phyloP scores from a whole-genome alignment of 1,140 invertebrate genomes.

The Neotoxoptera formosana region DNA sequence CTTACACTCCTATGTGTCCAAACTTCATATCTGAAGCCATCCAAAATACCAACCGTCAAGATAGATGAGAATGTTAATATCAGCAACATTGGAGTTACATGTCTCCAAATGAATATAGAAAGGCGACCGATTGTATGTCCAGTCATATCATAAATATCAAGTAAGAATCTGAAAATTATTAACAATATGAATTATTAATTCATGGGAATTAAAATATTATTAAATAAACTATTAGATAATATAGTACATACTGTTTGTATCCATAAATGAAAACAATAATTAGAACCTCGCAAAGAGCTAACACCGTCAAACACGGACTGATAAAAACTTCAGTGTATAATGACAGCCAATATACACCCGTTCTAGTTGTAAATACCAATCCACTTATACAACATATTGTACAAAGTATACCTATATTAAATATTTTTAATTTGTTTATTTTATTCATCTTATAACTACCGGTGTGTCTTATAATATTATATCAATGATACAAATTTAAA shows the following conservation, averaged over 20 bases:
- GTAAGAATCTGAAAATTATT: constrained; percentile 39
- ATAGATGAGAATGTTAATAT: constrained; percentile 45
- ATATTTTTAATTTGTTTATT: neutral
- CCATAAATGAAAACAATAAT: constrained; percentile 49
- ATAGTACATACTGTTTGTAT: constrained; percentile 41
- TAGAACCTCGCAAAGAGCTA: constrained; percentile 42
- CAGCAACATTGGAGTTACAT: constrained; percentile 27
- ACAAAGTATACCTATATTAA: constrained; percentile 4
- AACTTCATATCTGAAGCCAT: constrained; percentile 46
- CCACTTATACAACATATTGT: constrained; percentile 12
- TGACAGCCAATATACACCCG: constrained; percentile 41
- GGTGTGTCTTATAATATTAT: neutral
- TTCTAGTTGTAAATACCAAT: constrained; percentile 44
- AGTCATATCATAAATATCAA: constrained; percentile 52
- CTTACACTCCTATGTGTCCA: constrained; percentile 41
- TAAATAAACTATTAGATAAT: no score
- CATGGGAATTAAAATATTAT: no score
- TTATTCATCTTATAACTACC: neutral
- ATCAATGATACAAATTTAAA: neutral
- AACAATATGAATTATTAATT: neutral
- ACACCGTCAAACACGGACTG: constrained; percentile 12
- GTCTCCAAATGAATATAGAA: constrained; percentile 41
- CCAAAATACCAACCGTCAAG: constrained; percentile 30
- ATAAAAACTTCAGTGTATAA: constrained; percentile 32
- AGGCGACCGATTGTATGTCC: constrained; percentile 37